Evolutionary conservation across 1,140 invertebrate species (phyloP).

Genomic region (Armadillidium nasatum): DNA sequence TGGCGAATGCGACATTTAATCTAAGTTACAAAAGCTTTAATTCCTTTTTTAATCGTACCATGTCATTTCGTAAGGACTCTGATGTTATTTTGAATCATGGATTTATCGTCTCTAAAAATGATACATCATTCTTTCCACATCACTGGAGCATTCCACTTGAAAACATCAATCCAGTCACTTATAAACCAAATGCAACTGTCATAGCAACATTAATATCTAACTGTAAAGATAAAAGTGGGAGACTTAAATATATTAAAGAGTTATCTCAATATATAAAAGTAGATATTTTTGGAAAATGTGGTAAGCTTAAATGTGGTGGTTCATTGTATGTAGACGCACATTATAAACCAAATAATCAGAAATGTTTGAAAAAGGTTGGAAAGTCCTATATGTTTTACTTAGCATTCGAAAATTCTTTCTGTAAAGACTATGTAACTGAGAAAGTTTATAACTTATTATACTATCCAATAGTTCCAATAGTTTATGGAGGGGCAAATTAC

Average conservation of each 20-base stretch:
- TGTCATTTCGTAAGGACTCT: conserved; percentile 49
- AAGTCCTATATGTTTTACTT: conserved; percentile 11
- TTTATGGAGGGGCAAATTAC: conserved; percentile 34
- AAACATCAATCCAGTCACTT: conserved; percentile 22
- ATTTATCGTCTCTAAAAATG: conserved; percentile 30
- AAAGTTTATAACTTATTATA: conserved; percentile 49
- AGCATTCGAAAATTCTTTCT: conserved; percentile 5
- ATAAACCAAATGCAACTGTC: conserved; percentile 79
- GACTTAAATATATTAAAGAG: conserved; percentile 79
- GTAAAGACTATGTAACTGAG: conserved; percentile 51
- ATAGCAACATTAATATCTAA: conserved; percentile 94
- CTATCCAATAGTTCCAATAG: conserved; percentile 43
- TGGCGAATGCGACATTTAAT: not conserved
- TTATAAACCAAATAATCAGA: not conserved
- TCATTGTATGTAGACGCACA: not conserved
- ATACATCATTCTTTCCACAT: conserved; percentile 22
- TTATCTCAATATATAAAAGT: conserved; percentile 62
- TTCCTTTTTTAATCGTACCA: conserved; percentile 50
- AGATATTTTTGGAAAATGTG: conserved; percentile 16
- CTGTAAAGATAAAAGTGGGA: conserved; percentile 78
- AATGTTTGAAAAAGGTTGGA: not conserved
- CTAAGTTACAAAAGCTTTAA: not conserved
- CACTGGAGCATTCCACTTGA: conserved; percentile 14
- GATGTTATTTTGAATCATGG: conserved; percentile 47
- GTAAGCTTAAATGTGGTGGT: not conserved